phyloP scores from a whole-genome alignment of 2,888 invertebrate genomes.

The Teleiodes luculella region DNA sequence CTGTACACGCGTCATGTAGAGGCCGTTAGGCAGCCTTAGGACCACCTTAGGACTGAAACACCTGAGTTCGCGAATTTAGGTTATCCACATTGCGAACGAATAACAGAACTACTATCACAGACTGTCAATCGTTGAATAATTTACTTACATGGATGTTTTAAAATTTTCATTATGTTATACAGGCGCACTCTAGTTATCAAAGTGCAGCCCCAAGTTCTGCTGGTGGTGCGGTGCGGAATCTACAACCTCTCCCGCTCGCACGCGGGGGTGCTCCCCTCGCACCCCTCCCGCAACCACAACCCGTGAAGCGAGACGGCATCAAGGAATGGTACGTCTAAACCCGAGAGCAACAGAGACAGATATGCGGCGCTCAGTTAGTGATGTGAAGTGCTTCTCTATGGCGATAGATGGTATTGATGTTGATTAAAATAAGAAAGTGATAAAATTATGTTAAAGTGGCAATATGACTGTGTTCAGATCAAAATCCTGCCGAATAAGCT shows the following conservation, averaged over 20 bases:
- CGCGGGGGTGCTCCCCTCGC: constrained; percentile 40
- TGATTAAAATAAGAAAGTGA: too few relatives aligned
- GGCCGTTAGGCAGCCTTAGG: too few relatives aligned
- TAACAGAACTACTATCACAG: too few relatives aligned
- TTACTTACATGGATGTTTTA: too few relatives aligned
- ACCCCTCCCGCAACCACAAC: constrained; percentile 72
- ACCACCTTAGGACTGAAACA: too few relatives aligned
- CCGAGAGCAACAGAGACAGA: constrained; percentile 2
- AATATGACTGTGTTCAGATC: too few relatives aligned
- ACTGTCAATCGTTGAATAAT: too few relatives aligned
- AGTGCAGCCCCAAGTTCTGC: constrained; percentile 59
- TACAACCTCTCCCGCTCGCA: constrained; percentile 65
- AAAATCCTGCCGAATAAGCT: neutral
- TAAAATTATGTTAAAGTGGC: too few relatives aligned
- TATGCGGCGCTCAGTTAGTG: neutral
- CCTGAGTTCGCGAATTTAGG: too few relatives aligned
- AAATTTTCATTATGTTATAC: too few relatives aligned
- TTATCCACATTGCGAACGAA: too few relatives aligned
- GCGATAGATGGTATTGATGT: neutral
- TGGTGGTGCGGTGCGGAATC: constrained; percentile 70
- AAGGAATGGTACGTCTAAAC: constrained; percentile 97
- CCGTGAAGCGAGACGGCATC: constrained; percentile 90
- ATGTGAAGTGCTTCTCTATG: constrained; percentile 7
- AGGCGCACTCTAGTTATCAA: constrained; percentile 73
- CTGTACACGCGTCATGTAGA: too few relatives aligned